Conservation (phyloP, 1,140 invertebrate species). For the Megathymus violae region DNA sequence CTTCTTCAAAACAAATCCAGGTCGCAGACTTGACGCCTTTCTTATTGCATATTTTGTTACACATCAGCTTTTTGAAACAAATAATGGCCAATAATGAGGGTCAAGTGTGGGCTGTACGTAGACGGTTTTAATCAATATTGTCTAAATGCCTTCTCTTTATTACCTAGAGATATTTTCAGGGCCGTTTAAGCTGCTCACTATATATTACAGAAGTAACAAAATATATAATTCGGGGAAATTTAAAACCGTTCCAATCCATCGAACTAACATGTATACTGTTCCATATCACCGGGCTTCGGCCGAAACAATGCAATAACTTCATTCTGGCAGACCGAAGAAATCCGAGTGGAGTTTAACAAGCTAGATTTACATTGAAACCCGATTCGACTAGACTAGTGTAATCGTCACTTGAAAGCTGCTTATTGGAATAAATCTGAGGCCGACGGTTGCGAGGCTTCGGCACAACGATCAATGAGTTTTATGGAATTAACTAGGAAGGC, state of each 20-base stretch:
- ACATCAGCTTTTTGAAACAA: no score
- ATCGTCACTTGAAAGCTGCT: conserved; percentile 62
- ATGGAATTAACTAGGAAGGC: no score
- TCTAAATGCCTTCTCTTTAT: no score
- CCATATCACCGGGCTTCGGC: conserved; percentile 9
- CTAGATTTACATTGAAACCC: conserved; percentile 72
- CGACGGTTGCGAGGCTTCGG: conserved; percentile 54
- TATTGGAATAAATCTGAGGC: conserved; percentile 66
- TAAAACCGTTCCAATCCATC: conserved; percentile 28
- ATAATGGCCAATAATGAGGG: no score
- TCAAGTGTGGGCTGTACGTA: no score
- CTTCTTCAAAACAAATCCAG: no score
- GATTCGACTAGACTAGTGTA: conserved; percentile 60
- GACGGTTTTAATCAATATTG: no score
- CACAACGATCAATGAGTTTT: conserved; percentile 21
- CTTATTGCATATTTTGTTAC: no score
- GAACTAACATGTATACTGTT: conserved; percentile 9
- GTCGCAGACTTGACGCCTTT: no score
- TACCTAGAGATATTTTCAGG: no score
- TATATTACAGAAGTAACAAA: conserved; percentile 11
- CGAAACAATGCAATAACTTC: conserved; percentile 34
- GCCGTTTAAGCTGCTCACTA: no score
- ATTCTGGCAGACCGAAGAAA: conserved; percentile 53
- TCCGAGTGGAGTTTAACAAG: conserved; percentile 59
- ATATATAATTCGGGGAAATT: conserved; percentile 23